Evolutionary conservation across 1,140 invertebrate genomes (phyloP), one percentile per base, ranked within the genome.

Genomic region (Apocrypta bakeri): DNA sequence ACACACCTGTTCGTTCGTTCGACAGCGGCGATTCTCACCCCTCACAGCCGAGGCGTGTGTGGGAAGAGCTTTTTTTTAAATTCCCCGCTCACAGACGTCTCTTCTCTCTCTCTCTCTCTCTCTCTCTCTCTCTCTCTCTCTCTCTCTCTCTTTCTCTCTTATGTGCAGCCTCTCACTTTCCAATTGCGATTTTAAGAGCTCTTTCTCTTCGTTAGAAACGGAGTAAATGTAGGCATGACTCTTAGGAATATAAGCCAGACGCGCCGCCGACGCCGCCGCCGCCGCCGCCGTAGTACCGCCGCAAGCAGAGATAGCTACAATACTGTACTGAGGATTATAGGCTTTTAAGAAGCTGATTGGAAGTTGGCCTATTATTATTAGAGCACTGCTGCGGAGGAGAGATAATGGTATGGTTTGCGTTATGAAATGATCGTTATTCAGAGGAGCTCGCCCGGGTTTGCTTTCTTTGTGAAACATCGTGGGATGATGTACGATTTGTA

Each of bases 151-250:
- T n/a, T n/a, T 40, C 42, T 74, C 25, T n/a, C n/a, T 9, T 3
- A 12, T 2, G 64, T 1, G 17, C 37, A 24, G 71, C 69, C 79
- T 81, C 56, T 81, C 33, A 73, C 69, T 81, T 81, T 81, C 71
- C 14, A 79, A 79, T 79, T 33, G 68, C 27, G 29, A 37, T n/a
- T 72, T 68, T 68, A 29, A 29, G 64, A 31, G 63, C 76, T 68
- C 76, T 78, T 68, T 68, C 76, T 78, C 76, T 78, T 78, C 76
- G 64, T 68, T 78, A 72, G 72, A 80, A 80, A 42, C 40, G 61
- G 78, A 72, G 78, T 80, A 80, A 80, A n/a, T 56, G 17, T 80
- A 80, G 48, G 56, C 68, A 40, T 27, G 25, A 24, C 37, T 21
- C 42, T 72, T 31, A n/a, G 48, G 21, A n/a, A 56, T 37, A 42